phyloP scores from a whole-genome alignment of 92 coral and sea anemone species.

The Heteractis magnifica region DNA sequence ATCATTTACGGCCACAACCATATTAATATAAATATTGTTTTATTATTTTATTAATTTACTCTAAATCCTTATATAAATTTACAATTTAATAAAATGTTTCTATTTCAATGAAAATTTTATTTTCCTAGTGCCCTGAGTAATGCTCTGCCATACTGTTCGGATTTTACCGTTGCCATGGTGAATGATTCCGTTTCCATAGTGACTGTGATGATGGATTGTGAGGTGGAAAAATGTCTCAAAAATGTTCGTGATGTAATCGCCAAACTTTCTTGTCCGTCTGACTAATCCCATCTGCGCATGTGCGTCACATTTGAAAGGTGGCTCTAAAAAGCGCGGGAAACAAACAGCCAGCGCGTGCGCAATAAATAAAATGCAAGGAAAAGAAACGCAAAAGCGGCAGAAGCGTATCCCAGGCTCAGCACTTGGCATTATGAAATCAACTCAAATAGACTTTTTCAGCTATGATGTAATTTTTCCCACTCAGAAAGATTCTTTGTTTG shows the following conservation, averaged over 20 bases:
- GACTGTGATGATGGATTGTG: background rate
- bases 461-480: background rate
- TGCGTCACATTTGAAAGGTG: background rate
- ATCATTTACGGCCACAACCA: background rate
- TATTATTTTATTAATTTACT: constrained; percentile 24
- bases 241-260: too few relatives aligned
- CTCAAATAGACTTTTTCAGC: background rate
- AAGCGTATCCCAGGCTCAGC: constrained; percentile 6
- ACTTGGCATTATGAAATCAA: background rate
- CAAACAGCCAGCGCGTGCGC: background rate
- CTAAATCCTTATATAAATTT: constrained; percentile 39
- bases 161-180: background rate
- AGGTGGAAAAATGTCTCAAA: background rate
- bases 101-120: constrained; percentile 19
- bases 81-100: constrained; percentile 33
- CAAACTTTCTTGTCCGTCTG: background rate
- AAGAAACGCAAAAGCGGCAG: background rate
- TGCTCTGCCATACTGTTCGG: constrained; percentile 4
- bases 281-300: background rate
- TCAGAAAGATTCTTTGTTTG: too few relatives aligned
- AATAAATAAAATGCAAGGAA: background rate
- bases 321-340: constrained; percentile 1
- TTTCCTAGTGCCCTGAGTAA: constrained; percentile 23
- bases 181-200: constrained; percentile 12
- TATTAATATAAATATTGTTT: constrained; percentile 26